phyloP scores from a whole-genome alignment of 2,888 invertebrate genomes.

The Neoaliturus tenellus region DNA sequence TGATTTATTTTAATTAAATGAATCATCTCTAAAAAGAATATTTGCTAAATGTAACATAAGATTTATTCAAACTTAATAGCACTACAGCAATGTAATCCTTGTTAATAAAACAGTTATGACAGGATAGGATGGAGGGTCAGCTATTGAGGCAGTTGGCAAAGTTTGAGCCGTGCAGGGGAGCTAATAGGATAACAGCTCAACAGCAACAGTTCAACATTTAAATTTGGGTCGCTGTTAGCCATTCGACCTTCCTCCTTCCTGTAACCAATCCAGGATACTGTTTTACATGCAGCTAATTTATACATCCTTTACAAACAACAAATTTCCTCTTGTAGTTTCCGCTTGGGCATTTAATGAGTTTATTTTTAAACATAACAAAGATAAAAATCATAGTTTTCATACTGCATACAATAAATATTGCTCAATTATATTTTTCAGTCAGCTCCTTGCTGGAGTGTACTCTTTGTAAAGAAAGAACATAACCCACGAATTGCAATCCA shows the following conservation, averaged over 20 bases:
- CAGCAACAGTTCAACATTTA: constrained; percentile 3
- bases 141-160: not conserved
- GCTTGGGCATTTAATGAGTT: not conserved
- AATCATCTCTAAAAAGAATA: too few species aligned
- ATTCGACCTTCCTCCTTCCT: not conserved
- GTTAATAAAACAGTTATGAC: too few species aligned
- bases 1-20: too few species aligned
- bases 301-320: not conserved
- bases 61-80: too few species aligned
- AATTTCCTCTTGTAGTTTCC: not conserved
- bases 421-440: too few species aligned
- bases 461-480: too few species aligned
- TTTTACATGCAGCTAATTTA: not conserved
- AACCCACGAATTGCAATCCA: too few species aligned
- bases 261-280: constrained; percentile 3
- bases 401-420: not conserved
- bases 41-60: too few species aligned
- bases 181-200: constrained; percentile 17
- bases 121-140: not conserved
- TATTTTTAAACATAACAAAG: not conserved
- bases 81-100: too few species aligned
- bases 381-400: not conserved
- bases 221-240: not conserved
- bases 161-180: not conserved
- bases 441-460: too few species aligned